Base-by-base conservation (phyloP, 2,888 invertebrate species). In the Calliphora vomitoria region DNA sequence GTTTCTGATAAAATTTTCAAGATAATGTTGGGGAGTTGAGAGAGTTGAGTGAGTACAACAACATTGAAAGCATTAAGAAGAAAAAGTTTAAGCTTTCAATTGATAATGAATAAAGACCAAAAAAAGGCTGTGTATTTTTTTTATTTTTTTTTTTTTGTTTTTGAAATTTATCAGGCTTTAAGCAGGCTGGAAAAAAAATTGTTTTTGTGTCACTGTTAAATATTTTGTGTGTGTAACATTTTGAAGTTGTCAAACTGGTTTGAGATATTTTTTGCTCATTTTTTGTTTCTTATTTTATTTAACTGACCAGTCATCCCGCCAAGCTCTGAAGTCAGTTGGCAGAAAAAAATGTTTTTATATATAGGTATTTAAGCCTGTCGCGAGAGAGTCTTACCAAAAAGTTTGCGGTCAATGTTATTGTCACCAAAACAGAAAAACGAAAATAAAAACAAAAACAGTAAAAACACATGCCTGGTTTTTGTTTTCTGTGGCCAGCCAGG, bases 321-420 rank as follows among this genome's bases (percentile, higher is more conserved):
- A 86, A 83, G 83, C 41, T 25, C 25, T 76, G 64, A 55, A 83
- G 55, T 76, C 83, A 86, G 81, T 78, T 38, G 79, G 80, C 68
- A 35, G n/a, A n/a, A n/a, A 35, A 35, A 35, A 35, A 35, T 35
- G 4, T 66, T 18, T 44, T 47, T 20, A 31, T 35, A 31, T 58
- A 20, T 35, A 25, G 53, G n/a, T 62, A 18, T 80, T 60, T 64
- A 47, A 74, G 86, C 82, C 86, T 82, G 86, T 82, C 82, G 86
- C 86, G 82, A 78, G 62, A 83, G 76, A 78, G 83, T 83, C 83
- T 83, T 78, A 58, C 83, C 83, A 53, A 85, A 87, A 87, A 82
- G 64, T 87, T 87, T 87, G 87, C 85, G 87, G 87, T 87, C 87
- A 87, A 87, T 87, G 87, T 87, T 87, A 87, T 87, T 87, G 87